phyloP scores from a whole-genome alignment of 2,888 invertebrate genomes.

The Thecophora atra region DNA sequence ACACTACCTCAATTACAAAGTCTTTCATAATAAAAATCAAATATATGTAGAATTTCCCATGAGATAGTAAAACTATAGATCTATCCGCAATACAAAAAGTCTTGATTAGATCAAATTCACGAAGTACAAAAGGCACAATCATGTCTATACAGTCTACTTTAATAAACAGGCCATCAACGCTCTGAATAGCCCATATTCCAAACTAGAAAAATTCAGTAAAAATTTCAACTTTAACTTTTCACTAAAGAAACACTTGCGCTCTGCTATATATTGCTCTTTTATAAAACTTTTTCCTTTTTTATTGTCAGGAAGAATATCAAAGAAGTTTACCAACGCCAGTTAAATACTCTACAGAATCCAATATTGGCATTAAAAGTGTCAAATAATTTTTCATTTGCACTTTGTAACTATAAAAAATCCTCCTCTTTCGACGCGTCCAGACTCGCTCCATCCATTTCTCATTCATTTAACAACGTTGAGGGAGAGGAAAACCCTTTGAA shows the following conservation, averaged over 20 bases:
- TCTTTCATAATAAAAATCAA: too few relatives aligned
- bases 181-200: too few relatives aligned
- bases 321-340: conserved; percentile 2
- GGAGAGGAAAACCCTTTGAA: not conserved
- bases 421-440: not conserved
- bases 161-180: too few relatives aligned
- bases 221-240: too few relatives aligned
- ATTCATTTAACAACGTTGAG: not conserved
- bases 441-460: not conserved
- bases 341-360: conserved; percentile 10
- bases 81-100: too few relatives aligned
- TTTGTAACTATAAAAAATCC: conserved; percentile 1
- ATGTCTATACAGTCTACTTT: too few relatives aligned
- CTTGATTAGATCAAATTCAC: too few relatives aligned
- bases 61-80: too few relatives aligned
- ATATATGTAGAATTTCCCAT: too few relatives aligned
- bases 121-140: too few relatives aligned
- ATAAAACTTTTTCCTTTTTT: not conserved
- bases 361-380: conserved; percentile 15
- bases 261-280: not conserved
- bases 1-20: too few relatives aligned
- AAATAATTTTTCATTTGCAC: conserved; percentile 21
- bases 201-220: too few relatives aligned
- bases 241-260: not conserved
- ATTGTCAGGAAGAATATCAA: not conserved